Conservation (phyloP, 2,113 vertebrate genomes). For the Callaeas wilsoni region DNA sequence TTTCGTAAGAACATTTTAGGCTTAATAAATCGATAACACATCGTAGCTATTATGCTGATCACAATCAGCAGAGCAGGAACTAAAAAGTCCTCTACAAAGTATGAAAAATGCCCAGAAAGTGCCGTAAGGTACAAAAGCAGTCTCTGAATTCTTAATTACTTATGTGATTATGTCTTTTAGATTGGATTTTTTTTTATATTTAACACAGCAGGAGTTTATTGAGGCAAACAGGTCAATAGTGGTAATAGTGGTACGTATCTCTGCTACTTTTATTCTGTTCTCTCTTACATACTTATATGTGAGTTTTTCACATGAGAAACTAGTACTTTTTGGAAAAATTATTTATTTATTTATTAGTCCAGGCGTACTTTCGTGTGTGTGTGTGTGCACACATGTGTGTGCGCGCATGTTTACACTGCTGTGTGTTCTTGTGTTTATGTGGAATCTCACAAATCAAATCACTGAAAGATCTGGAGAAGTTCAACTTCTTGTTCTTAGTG, state of each 20-base stretch:
- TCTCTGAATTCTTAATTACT: neutral
- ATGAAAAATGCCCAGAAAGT: neutral
- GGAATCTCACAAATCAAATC: neutral
- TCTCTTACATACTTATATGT: neutral
- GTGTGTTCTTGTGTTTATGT: neutral
- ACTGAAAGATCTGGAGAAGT: neutral
- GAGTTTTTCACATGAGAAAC: neutral
- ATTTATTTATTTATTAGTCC: neutral
- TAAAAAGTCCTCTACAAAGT: neutral
- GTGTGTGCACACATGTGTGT: neutral
- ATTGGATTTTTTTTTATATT: neutral
- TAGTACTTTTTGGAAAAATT: neutral
- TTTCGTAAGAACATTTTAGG: neutral
- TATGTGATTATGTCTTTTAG: neutral
- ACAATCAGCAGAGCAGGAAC: neutral
- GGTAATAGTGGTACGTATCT: neutral
- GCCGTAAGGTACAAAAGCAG: neutral
- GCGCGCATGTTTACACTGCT: neutral
- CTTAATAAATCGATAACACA: neutral
- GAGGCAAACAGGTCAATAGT: neutral
- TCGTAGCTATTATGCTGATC: neutral
- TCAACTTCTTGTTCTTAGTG: neutral
- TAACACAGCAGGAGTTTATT: neutral
- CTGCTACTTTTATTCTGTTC: neutral
- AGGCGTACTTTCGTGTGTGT: neutral